Percentiles rank a stretch among this genome's conserved stretches.
These are phyloP conservation scores for Drosophila longiperda DNA, from an alignment of 2,888 invertebrate species.

Conservation along the genomic window DNA sequence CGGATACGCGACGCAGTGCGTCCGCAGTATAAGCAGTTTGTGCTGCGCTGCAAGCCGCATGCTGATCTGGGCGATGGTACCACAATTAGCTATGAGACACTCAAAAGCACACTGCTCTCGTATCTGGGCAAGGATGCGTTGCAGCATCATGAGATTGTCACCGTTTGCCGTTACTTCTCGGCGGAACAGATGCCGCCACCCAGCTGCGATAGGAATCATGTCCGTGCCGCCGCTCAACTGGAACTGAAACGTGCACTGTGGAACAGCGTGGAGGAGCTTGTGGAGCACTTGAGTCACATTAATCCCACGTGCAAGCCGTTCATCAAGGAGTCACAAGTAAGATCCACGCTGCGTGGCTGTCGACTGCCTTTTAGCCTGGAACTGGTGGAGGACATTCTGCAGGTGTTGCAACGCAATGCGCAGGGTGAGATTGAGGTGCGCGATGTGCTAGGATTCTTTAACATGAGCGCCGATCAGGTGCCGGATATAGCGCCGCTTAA, in stretches of 20 bases:
- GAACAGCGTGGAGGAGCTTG: constrained; percentile 88
- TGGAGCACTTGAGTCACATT: constrained; percentile 87
- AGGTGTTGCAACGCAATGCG: constrained; percentile 87
- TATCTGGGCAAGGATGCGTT: constrained; percentile 82
- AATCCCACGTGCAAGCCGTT: constrained; percentile 87
- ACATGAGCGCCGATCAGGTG: constrained; percentile 86
- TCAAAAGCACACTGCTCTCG: constrained; percentile 88
- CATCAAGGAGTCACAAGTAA: constrained; percentile 87
- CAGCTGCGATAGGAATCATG: constrained; percentile 85
- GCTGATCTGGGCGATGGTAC: constrained; percentile 57
- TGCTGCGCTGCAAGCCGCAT: constrained; percentile 88
- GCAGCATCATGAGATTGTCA: constrained; percentile 93
- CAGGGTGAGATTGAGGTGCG: constrained; percentile 88
- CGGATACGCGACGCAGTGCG: constrained; percentile 90
- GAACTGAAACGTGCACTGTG: constrained; percentile 90
- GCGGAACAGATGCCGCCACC: constrained; percentile 86
- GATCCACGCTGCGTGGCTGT: constrained; percentile 89
- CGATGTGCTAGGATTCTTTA: constrained; percentile 90
- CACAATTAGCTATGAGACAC: constrained; percentile 79
- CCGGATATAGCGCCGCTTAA: constrained; percentile 83
- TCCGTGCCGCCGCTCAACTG: constrained; percentile 89
- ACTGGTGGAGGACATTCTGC: constrained; percentile 89
- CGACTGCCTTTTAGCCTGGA: constrained; percentile 89
- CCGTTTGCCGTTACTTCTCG: constrained; percentile 90
- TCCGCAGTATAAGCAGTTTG: constrained; percentile 91